phyloP scores from a whole-genome alignment of 2,888 invertebrate species.

The Acleris emargana region DNA sequence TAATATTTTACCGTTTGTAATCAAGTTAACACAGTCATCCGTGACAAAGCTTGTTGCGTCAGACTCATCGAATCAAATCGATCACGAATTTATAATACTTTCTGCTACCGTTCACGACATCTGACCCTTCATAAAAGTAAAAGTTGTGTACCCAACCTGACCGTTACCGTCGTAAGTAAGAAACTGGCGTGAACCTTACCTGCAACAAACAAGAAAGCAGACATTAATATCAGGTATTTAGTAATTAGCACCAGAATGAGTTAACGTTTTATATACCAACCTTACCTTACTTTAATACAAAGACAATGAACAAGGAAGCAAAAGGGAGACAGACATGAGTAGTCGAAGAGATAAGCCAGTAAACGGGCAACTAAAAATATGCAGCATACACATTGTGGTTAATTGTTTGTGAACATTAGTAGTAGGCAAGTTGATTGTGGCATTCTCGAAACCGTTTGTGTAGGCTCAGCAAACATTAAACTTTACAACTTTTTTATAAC shows the following conservation, averaged over 20 bases:
- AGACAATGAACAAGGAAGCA: slow-evolving; percentile 48
- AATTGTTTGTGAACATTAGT: slow-evolving; percentile 37
- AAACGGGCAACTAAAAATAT: slow-evolving; percentile 47
- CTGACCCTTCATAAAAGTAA: slow-evolving; percentile 52
- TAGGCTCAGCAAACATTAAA: no score
- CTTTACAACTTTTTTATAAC: no score
- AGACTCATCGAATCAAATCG: slow-evolving; percentile 28
- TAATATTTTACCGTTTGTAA: neutral
- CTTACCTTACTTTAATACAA: slow-evolving; percentile 2
- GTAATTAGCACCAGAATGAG: slow-evolving; percentile 43
- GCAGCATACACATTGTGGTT: slow-evolving; percentile 42
- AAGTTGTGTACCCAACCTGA: slow-evolving; percentile 44
- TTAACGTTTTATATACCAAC: no score
- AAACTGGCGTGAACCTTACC: slow-evolving; percentile 56
- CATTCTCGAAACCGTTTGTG: no score
- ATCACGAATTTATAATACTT: slow-evolving; percentile 43
- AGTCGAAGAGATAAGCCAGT: slow-evolving; percentile 46
- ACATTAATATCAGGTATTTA: slow-evolving; percentile 52
- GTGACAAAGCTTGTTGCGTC: slow-evolving; percentile 22
- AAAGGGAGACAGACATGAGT: slow-evolving; percentile 41
- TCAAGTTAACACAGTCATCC: slow-evolving; percentile 31
- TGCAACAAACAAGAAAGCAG: slow-evolving; percentile 54
- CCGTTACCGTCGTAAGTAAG: slow-evolving; percentile 41
- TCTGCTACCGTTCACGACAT: slow-evolving; percentile 42
- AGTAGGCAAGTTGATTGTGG: no score